phyloP scores from a whole-genome alignment of 2,888 invertebrate species.

The Pristionchus fissidentatus region DNA sequence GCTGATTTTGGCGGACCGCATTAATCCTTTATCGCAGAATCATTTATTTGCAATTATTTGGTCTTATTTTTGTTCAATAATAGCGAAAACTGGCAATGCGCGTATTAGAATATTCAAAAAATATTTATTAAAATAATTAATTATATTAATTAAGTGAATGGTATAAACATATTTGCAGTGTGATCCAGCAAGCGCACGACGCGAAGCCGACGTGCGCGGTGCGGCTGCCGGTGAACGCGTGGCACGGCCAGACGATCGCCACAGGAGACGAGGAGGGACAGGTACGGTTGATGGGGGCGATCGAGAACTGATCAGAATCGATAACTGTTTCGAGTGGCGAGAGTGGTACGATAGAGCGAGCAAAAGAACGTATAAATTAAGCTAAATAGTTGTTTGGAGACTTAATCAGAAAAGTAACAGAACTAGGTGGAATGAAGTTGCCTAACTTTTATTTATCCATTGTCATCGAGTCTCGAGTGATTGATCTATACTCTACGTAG shows the following conservation, averaged over 20 bases:
- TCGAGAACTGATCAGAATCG: background rate
- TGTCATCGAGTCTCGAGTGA: too few relatives aligned
- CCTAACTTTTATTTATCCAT: too few relatives aligned
- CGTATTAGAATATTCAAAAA: too few relatives aligned
- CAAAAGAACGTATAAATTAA: background rate
- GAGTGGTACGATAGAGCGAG: background rate
- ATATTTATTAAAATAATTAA: background rate
- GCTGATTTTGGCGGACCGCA: too few relatives aligned
- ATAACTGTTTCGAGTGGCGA: background rate
- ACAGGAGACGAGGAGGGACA: conserved; percentile 67
- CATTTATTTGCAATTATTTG: too few relatives aligned
- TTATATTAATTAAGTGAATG: background rate
- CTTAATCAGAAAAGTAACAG: too few relatives aligned
- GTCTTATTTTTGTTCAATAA: too few relatives aligned
- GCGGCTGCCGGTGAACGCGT: conserved; percentile 58
- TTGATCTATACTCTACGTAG: too few relatives aligned
- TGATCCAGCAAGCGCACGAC: conserved; percentile 54
- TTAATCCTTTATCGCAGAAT: too few relatives aligned
- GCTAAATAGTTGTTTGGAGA: background rate
- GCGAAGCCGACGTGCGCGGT: conserved; percentile 57
- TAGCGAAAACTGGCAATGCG: too few relatives aligned
- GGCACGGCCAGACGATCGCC: conserved; percentile 61
- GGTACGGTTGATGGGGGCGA: conserved; percentile 48
- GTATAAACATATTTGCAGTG: background rate
- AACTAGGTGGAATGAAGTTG: too few relatives aligned